Conservation (phyloP, 2,797 vertebrate species). For the Lepilemur septentrionalis region DNA sequence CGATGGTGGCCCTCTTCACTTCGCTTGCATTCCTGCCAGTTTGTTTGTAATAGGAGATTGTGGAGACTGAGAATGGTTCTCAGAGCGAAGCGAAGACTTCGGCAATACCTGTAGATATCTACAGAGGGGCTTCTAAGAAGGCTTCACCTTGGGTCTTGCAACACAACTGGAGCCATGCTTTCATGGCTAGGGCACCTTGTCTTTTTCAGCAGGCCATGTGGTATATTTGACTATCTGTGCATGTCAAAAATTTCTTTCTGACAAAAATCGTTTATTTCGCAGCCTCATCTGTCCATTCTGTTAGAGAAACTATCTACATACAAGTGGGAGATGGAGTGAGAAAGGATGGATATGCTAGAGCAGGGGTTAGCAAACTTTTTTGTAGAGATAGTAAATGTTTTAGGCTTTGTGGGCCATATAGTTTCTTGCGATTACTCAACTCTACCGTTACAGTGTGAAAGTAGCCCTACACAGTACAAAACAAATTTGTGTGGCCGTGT, state of each 20-base stretch:
- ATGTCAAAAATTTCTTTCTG: background rate
- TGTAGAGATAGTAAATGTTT: background rate
- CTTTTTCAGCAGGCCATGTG: background rate
- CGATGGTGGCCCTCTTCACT: background rate
- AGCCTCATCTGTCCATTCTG: background rate
- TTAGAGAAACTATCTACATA: background rate
- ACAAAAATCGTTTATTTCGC: background rate
- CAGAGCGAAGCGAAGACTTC: background rate
- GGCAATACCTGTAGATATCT: background rate
- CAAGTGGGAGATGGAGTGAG: no score
- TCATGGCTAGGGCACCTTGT: no score
- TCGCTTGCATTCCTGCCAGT: background rate
- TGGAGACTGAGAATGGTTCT: background rate
- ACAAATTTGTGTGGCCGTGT: background rate
- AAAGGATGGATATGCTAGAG: background rate
- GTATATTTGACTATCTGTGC: background rate
- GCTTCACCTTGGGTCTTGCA: background rate
- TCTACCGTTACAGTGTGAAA: background rate
- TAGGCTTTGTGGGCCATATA: background rate
- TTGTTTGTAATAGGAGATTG: background rate
- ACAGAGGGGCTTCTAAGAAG: background rate
- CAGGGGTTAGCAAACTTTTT: background rate
- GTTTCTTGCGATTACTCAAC: background rate
- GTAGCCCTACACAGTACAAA: background rate
- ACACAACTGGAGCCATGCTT: background rate